These are phyloP conservation scores for Metopolophium dirhodum DNA, from an alignment of 1,140 invertebrate species.

Conservation along the genomic window DNA sequence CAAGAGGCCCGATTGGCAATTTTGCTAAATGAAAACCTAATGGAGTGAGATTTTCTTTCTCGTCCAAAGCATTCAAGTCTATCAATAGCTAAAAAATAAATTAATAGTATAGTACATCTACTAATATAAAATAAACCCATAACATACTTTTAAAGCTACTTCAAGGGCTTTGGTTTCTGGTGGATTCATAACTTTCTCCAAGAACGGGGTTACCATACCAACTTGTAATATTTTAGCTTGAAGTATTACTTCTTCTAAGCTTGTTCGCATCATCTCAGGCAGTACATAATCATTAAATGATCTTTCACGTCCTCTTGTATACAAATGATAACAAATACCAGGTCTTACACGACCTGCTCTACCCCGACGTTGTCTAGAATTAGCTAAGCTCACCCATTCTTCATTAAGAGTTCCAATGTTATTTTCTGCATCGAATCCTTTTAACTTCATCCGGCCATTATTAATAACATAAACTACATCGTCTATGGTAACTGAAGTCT, in stretches of 20 bases:
- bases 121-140: slow-evolving; percentile 17
- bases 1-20: slow-evolving; percentile 68
- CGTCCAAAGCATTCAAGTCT: slow-evolving; percentile 87
- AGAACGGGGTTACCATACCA: slow-evolving; percentile 72
- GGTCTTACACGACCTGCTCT: slow-evolving; percentile 80
- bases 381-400: slow-evolving; percentile 81
- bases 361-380: slow-evolving; percentile 77
- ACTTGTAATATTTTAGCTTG: slow-evolving; percentile 80
- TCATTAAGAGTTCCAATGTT: slow-evolving; percentile 76
- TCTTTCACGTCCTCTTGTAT: slow-evolving; percentile 68
- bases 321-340: slow-evolving; percentile 82
- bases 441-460: slow-evolving; percentile 81
- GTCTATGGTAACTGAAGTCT: slow-evolving; percentile 90
- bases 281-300: slow-evolving; percentile 70
- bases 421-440: slow-evolving; percentile 73
- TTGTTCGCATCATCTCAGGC: slow-evolving; percentile 78
- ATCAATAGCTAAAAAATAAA: slow-evolving; percentile 67
- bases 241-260: slow-evolving; percentile 80
- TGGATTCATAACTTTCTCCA: slow-evolving; percentile 76
- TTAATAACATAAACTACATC: slow-evolving; percentile 89
- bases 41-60: slow-evolving; percentile 79
- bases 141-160: slow-evolving; percentile 68
- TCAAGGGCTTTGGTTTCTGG: slow-evolving; percentile 71
- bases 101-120: slow-evolving; percentile 32
- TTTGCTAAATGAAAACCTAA: slow-evolving; percentile 88